phyloP scores from a whole-genome alignment of 2,113 vertebrate genomes.

The Piaya cayana region DNA sequence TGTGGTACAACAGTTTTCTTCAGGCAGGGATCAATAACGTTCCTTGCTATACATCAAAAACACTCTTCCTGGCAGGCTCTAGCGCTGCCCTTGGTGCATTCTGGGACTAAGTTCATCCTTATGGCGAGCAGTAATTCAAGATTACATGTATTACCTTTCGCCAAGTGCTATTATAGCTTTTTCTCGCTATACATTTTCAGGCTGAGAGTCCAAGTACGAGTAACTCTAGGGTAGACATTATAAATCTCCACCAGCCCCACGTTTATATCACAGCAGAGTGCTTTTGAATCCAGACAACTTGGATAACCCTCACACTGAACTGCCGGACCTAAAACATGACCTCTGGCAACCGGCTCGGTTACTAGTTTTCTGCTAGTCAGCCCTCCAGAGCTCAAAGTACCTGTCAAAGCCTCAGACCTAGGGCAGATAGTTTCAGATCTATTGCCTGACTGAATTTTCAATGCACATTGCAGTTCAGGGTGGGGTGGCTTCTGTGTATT shows the following conservation, averaged over 20 bases:
- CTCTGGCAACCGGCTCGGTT: background rate
- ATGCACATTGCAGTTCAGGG: background rate
- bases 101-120: slow-evolving; percentile 27
- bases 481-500: background rate
- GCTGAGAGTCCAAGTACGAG: background rate
- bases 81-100: slow-evolving; percentile 10
- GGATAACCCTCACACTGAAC: background rate
- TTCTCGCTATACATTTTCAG: background rate
- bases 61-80: background rate
- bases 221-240: background rate
- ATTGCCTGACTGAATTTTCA: background rate
- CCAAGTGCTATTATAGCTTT: background rate
- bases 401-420: background rate
- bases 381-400: background rate
- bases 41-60: slow-evolving; percentile 45
- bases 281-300: background rate
- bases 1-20: background rate
- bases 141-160: slow-evolving; percentile 26
- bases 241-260: background rate
- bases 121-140: slow-evolving; percentile 52
- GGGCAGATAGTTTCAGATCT: background rate
- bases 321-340: background rate
- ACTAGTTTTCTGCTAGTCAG: background rate
- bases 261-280: background rate
- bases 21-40: slow-evolving; percentile 42